phyloP scores from a whole-genome alignment of 2,113 vertebrate species.

The Telmatochromis brichardi region DNA sequence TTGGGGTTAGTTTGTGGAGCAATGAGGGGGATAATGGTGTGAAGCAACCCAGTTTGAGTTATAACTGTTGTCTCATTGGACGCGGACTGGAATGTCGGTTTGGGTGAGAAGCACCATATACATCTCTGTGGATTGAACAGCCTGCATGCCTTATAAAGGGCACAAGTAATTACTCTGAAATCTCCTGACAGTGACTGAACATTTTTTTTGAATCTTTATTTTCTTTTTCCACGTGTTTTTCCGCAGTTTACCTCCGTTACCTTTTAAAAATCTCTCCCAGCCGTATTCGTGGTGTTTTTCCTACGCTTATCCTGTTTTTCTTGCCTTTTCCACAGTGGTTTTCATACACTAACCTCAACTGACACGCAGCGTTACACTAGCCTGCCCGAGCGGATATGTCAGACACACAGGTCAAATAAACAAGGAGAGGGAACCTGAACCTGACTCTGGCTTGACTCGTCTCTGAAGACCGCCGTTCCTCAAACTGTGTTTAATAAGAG shows the following conservation, averaged over 20 bases:
- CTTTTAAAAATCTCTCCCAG: conserved; percentile 6
- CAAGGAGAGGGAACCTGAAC: conserved; percentile 44
- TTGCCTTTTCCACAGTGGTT: conserved; percentile 25
- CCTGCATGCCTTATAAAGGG: not conserved
- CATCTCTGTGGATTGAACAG: not conserved
- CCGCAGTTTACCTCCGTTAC: conserved; percentile 12
- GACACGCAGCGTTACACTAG: conserved; percentile 1
- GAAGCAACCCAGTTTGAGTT: conserved; percentile 48
- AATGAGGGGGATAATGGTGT: conserved; percentile 5
- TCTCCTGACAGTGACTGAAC: not conserved
- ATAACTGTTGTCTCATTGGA: conserved; percentile 19
- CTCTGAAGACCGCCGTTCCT: conserved; percentile 1
- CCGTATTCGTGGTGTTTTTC: conserved; percentile 14
- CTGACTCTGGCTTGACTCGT: not conserved
- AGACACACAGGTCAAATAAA: conserved; percentile 53
- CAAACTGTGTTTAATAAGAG: conserved; percentile 33
- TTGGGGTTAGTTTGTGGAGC: conserved; percentile 34
- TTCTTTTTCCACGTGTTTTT: not conserved
- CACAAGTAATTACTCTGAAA: not conserved
- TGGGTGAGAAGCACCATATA: conserved; percentile 10
- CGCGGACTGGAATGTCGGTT: conserved; percentile 37
- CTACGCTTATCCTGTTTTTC: conserved; percentile 15
- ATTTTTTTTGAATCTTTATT: not conserved
- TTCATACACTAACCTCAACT: conserved; percentile 32
- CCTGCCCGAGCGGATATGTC: conserved; percentile 32